These are phyloP conservation scores for Lasioglossum baleicum DNA, from an alignment of 1,140 invertebrate species.

Conservation along the genomic window DNA sequence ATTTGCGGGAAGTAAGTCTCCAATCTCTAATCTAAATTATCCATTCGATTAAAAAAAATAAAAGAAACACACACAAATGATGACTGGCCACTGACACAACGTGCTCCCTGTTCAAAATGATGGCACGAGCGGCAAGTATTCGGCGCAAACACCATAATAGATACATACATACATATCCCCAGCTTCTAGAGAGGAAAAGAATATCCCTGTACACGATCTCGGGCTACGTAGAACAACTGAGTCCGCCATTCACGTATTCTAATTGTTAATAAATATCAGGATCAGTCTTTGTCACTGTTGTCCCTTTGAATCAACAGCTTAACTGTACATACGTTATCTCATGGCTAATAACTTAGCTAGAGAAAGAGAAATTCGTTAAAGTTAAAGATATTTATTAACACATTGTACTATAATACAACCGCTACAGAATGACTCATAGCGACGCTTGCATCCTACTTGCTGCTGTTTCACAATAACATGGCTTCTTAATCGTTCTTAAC, in stretches of 20 bases:
- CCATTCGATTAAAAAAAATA: conserved; percentile 60
- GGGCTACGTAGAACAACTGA: conserved; percentile 5
- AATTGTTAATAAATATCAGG: conserved; percentile 21
- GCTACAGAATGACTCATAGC: conserved; percentile 30
- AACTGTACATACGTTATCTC: too few species aligned
- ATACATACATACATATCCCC: neutral
- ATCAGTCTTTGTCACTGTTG: too few species aligned
- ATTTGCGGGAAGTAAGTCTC: conserved; percentile 98
- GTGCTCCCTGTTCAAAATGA: conserved; percentile 6
- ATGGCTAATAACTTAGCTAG: too few species aligned
- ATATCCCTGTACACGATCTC: conserved; percentile 30
- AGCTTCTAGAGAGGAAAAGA: conserved; percentile 37
- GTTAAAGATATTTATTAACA: conserved; percentile 11
- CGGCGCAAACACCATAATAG: conserved; percentile 27
- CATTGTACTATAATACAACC: conserved; percentile 18
- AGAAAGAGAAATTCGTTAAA: too few species aligned
- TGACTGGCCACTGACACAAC: conserved; percentile 33
- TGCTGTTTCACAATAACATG: conserved; percentile 10
- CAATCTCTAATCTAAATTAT: conserved; percentile 77
- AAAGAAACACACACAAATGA: conserved; percentile 1
- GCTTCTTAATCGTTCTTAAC: conserved; percentile 16
- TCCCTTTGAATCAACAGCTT: too few species aligned
- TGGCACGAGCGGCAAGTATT: conserved; percentile 57
- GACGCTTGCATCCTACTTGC: conserved; percentile 37
- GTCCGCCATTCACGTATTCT: conserved; percentile 2